Evolutionary conservation across 2,888 invertebrate species (phyloP).

Genomic region (Tiphia femorata): DNA sequence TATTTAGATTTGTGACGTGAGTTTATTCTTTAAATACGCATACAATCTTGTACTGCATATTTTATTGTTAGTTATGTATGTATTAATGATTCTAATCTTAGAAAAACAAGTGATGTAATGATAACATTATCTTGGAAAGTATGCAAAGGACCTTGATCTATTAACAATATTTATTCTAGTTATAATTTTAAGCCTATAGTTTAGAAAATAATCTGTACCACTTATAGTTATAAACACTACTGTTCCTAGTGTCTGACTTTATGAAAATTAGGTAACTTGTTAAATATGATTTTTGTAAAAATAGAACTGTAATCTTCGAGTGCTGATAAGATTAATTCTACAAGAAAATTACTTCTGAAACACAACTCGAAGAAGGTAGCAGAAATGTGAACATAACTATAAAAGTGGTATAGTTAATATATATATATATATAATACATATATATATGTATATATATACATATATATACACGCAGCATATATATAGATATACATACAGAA

Average conservation of each 20-base stretch:
- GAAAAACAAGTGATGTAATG: conserved; percentile 36
- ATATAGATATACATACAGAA: too few species aligned
- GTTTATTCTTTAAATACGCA: too few species aligned
- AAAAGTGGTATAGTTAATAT: not conserved
- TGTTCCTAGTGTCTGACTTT: conserved; percentile 40
- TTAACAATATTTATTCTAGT: conserved; percentile 60
- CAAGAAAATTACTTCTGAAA: not conserved
- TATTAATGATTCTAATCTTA: conserved; percentile 51
- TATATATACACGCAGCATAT: too few species aligned
- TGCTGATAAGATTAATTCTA: not conserved
- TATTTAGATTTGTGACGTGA: too few species aligned
- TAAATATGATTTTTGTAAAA: conserved; percentile 28
- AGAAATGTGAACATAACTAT: not conserved
- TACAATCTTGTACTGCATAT: too few species aligned
- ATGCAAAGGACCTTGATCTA: conserved; percentile 52
- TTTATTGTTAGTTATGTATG: too few species aligned
- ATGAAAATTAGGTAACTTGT: conserved; percentile 41
- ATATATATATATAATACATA: too few species aligned
- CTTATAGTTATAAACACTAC: conserved; percentile 34
- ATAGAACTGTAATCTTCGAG: not conserved
- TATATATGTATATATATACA: too few species aligned
- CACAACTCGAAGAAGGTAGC: not conserved
- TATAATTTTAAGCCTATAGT: conserved; percentile 45
- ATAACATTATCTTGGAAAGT: conserved; percentile 53
- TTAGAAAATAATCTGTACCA: conserved; percentile 27